These are phyloP conservation scores for Loripinus fragilis DNA, from an alignment of 2,888 invertebrate genomes.

Conservation along the genomic window DNA sequence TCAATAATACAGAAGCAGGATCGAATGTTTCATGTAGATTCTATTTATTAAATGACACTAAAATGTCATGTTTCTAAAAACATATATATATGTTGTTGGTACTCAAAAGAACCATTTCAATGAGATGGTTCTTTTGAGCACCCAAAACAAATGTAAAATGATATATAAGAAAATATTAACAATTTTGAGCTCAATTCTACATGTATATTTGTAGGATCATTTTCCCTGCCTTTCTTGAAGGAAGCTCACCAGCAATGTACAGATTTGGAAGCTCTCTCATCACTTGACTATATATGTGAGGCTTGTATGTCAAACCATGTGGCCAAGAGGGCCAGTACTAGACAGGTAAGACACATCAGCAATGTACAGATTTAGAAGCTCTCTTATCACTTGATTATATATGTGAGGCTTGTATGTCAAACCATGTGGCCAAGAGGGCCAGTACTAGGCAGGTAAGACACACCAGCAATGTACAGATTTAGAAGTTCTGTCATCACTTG, in stretches of 20 bases:
- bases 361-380: conserved; percentile 35
- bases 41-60: too few species aligned
- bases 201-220: conserved; percentile 65
- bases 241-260: conserved; percentile 50
- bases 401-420: conserved; percentile 64
- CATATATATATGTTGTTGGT: too few species aligned
- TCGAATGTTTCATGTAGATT: too few species aligned
- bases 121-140: too few species aligned
- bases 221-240: conserved; percentile 67
- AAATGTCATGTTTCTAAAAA: too few species aligned
- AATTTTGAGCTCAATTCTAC: too few species aligned
- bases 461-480: conserved; percentile 43
- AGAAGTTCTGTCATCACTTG: conserved; percentile 50
- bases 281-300: conserved; percentile 63
- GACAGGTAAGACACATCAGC: conserved; percentile 65
- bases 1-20: too few species aligned
- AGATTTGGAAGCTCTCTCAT: conserved; percentile 42
- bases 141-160: too few species aligned
- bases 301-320: conserved; percentile 69
- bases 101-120: too few species aligned
- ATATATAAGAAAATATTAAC: too few species aligned
- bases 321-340: conserved; percentile 65
- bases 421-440: conserved; percentile 70
- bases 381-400: conserved; percentile 59
- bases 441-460: conserved; percentile 67